Percentiles rank a stretch among this genome's conserved stretches.
phyloP scores from a whole-genome alignment of 1,140 invertebrate genomes.

The Ips nitidus region DNA sequence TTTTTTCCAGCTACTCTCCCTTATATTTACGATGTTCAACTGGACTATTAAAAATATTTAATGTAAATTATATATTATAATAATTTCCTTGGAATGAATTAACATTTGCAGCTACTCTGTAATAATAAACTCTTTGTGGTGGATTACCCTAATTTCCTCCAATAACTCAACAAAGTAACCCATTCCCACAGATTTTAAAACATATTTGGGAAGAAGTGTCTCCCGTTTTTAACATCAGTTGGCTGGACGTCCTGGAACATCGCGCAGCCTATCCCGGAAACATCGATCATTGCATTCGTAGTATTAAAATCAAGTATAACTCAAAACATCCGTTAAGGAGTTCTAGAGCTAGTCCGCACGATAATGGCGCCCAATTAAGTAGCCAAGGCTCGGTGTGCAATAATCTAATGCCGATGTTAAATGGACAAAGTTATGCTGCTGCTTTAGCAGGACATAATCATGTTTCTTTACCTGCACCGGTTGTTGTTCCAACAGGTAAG shows the following conservation, averaged over 20 bases:
- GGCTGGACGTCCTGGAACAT: constrained; percentile 68
- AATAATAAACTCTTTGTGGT: no score
- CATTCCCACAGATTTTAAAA: constrained; percentile 53
- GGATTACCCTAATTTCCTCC: neutral
- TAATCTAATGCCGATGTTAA: constrained; percentile 1
- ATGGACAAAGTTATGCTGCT: constrained; percentile 25
- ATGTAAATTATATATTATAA: no score
- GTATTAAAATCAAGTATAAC: constrained; percentile 54
- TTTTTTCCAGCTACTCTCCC: no score
- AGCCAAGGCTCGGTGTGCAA: constrained; percentile 7
- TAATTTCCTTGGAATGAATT: no score
- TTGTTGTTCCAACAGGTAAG: constrained; percentile 9
- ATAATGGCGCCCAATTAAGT: neutral
- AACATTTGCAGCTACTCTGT: no score
- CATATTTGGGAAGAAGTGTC: constrained; percentile 63
- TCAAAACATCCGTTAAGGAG: constrained; percentile 46
- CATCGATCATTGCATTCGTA: constrained; percentile 58
- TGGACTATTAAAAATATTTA: no score
- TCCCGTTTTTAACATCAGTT: constrained; percentile 57
- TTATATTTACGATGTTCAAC: no score
- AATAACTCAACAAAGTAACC: neutral
- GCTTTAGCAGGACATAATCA: constrained; percentile 31
- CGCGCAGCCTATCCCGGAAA: constrained; percentile 65
- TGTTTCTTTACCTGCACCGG: constrained; percentile 7
- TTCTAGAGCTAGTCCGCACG: constrained; percentile 43